These are phyloP conservation scores for Epirrhoe alternata DNA, from an alignment of 2,888 invertebrate species.

Conservation along the genomic window DNA sequence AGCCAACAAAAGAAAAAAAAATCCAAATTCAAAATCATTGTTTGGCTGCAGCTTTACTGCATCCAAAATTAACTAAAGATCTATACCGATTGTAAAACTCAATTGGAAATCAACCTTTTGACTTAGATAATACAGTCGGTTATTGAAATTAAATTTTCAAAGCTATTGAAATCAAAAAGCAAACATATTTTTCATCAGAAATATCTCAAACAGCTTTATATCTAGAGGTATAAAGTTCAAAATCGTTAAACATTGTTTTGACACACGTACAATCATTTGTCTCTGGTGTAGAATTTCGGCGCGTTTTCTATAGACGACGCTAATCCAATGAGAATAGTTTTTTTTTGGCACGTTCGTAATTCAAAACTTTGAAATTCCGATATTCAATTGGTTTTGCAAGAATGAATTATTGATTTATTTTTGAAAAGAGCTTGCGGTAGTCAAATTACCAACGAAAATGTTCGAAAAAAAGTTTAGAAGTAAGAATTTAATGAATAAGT, in stretches of 20 bases:
- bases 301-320: slow-evolving; percentile 51
- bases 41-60: slow-evolving; percentile 21
- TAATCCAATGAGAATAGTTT: slow-evolving; percentile 57
- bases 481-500: too few species aligned
- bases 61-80: slow-evolving; percentile 26
- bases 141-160: background rate
- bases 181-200: background rate
- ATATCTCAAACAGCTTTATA: background rate
- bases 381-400: slow-evolving; percentile 29
- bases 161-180: slow-evolving; percentile 22
- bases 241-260: slow-evolving; percentile 4
- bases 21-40: slow-evolving; percentile 18
- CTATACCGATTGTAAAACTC: slow-evolving; percentile 11
- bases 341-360: slow-evolving; percentile 48
- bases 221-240: background rate
- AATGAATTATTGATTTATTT: slow-evolving; percentile 31
- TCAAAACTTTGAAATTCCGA: slow-evolving; percentile 46
- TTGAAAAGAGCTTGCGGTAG: slow-evolving; percentile 26
- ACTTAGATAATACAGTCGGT: background rate
- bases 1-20: slow-evolving; percentile 16
- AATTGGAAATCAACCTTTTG: slow-evolving; percentile 4
- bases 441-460: slow-evolving; percentile 30
- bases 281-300: slow-evolving; percentile 37
- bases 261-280: slow-evolving; percentile 11
- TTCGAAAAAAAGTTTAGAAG: too few species aligned